Conservation (phyloP, 2,888 invertebrate genomes). For the Ophion slaviceki region DNA sequence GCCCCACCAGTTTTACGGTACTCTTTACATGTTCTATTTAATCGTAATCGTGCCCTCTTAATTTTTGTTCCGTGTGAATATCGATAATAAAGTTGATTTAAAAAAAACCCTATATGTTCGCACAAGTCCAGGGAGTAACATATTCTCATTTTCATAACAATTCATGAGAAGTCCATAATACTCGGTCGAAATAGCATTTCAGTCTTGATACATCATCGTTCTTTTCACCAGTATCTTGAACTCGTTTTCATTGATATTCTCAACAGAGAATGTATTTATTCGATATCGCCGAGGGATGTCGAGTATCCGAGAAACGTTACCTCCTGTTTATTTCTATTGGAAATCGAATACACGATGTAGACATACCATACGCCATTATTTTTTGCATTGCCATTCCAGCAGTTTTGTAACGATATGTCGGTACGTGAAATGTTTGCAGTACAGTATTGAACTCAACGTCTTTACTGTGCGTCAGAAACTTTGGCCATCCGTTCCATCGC, state of each 20-base stretch:
- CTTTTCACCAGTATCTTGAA: no score
- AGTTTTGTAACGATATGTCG: slow-evolving; percentile 12
- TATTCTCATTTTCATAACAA: neutral
- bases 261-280: slow-evolving; percentile 10
- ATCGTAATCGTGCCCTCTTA: neutral
- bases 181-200: no score
- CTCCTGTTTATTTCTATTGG: slow-evolving; percentile 32
- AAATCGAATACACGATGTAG: slow-evolving; percentile 33
- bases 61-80: neutral
- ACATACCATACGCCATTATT: neutral
- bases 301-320: slow-evolving; percentile 7
- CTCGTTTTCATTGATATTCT: no score
- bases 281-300: slow-evolving; percentile 8
- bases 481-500: slow-evolving; percentile 14
- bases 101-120: no score
- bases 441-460: slow-evolving; percentile 3
- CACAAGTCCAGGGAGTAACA: neutral
- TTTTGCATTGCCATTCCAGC: slow-evolving; percentile 1
- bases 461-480: slow-evolving; percentile 14
- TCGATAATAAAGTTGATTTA: no score
- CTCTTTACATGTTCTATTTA: neutral
- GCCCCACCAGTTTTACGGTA: no score
- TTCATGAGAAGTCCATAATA: no score
- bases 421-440: slow-evolving; percentile 45
- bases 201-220: no score